These are phyloP conservation scores for Ascidia mentula DNA, from an alignment of 23 tunicate genomes.

Conservation along the genomic window DNA sequence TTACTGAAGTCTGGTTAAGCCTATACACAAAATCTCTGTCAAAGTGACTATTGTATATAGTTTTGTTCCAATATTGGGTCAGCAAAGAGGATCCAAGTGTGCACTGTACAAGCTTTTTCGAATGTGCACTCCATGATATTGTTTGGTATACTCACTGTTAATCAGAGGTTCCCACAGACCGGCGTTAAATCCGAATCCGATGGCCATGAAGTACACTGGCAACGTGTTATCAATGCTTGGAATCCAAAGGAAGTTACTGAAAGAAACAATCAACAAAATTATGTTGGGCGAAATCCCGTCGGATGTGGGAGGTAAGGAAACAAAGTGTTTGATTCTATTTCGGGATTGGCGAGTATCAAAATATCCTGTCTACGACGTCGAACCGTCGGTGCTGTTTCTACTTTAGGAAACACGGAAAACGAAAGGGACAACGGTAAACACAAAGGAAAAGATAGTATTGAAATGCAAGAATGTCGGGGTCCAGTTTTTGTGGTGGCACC, in stretches of 20 bases:
- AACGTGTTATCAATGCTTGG: neutral
- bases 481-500: neutral
- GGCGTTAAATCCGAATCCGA: slow-evolving; percentile 5
- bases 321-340: neutral
- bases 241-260: neutral
- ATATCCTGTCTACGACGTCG: neutral
- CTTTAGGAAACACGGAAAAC: neutral
- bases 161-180: slow-evolving; percentile 14
- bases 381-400: neutral
- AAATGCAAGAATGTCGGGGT: neutral
- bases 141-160: slow-evolving; percentile 18
- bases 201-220: slow-evolving; percentile 8
- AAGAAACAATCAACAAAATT: neutral
- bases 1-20: too few relatives aligned
- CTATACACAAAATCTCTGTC: too few relatives aligned
- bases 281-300: neutral
- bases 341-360: neutral
- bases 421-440: neutral
- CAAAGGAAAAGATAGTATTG: neutral
- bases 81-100: too few relatives aligned
- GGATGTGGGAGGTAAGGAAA: neutral
- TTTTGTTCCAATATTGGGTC: too few relatives aligned
- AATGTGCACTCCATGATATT: too few relatives aligned
- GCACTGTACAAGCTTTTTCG: too few relatives aligned
- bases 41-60: too few relatives aligned